These are phyloP conservation scores for Synanthedon andrenaeformis DNA, from an alignment of 2,888 invertebrate species.

Conservation along the genomic window DNA sequence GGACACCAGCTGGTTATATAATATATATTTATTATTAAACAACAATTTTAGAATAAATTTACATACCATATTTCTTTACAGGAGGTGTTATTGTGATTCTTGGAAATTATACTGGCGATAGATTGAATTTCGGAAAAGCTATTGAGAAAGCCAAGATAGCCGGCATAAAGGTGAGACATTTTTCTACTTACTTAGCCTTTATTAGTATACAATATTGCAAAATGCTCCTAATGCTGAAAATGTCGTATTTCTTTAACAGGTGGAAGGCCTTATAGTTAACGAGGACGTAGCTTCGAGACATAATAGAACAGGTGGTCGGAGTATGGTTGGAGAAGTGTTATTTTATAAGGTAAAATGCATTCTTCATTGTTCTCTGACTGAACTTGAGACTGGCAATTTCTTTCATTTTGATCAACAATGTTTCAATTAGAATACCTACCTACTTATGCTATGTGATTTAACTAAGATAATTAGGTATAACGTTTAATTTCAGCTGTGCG, in stretches of 20 bases:
- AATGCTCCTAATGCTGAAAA: not conserved
- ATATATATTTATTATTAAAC: no score
- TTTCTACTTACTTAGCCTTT: no score
- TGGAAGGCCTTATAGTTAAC: slow-evolving; percentile 72
- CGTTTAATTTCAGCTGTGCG: slow-evolving; percentile 69
- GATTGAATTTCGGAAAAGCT: slow-evolving; percentile 85
- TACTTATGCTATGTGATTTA: no score
- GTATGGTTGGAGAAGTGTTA: slow-evolving; percentile 74
- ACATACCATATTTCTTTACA: slow-evolving; percentile 13
- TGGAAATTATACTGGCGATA: slow-evolving; percentile 82
- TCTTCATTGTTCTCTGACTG: not conserved
- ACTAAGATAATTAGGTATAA: no score
- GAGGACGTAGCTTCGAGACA: slow-evolving; percentile 76
- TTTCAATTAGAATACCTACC: no score
- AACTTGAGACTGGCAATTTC: not conserved
- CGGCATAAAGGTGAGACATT: slow-evolving; percentile 60
- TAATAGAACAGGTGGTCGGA: slow-evolving; percentile 72
- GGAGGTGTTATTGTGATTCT: slow-evolving; percentile 80
- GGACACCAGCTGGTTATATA: not conserved
- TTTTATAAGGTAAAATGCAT: slow-evolving; percentile 57
- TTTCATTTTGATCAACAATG: no score
- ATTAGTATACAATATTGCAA: no score
- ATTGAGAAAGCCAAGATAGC: slow-evolving; percentile 77
- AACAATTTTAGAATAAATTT: no score
- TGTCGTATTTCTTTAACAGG: slow-evolving; percentile 21